Evolutionary conservation across 2,888 invertebrate species (phyloP), one percentile per base, ranked within the genome.

Genomic region (Pelosia muscerda): DNA sequence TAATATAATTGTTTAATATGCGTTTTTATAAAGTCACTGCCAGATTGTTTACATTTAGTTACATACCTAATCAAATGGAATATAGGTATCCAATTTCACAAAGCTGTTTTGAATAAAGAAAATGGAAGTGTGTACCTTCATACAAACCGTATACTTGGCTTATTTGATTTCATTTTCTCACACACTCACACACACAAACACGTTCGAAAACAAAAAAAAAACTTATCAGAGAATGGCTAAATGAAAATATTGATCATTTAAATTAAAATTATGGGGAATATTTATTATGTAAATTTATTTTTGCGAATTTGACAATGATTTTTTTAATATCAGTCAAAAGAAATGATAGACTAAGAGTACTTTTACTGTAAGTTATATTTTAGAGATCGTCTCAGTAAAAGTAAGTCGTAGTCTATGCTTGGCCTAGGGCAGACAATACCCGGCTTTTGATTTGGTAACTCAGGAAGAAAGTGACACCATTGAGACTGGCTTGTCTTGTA

Each of bases 71-170:
- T n/a, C n/a, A n/a, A n/a, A n/a, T n/a, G n/a, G n/a, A n/a, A n/a
- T n/a, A n/a, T 66, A 31, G 23, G 57, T 57, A 3, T 15, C 23
- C 34, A 64, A 75, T 75, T 75, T 71, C 63, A 74, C 69, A 31
- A 9, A 34, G 9, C 13, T 31, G 13, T 38, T 8, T 19, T n/a
- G n/a, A 8, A 57, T 15, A 0, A 19, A 19, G 42, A 42, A 42
- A 42, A 19, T 5, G 19, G 42, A 42, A 5, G 19, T 19, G 8
- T 49, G 9, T 19, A 42, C 19, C 38, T 22, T 57, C 31, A 34
- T 34, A 34, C 22, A 23, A 49, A n/a, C 19, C n/a, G 49, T n/a
- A 49, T 49, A n/a, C 9, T 49, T 49, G 8, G n/a, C 49, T 8
- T 49, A n/a, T 1, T 49, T 19, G 8, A 19, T 49, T 42, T 15